Evolutionary conservation across 2,113 vertebrate genomes (phyloP), one percentile per base, ranked within the genome.

Genomic region (Puffinus mauretanicus): DNA sequence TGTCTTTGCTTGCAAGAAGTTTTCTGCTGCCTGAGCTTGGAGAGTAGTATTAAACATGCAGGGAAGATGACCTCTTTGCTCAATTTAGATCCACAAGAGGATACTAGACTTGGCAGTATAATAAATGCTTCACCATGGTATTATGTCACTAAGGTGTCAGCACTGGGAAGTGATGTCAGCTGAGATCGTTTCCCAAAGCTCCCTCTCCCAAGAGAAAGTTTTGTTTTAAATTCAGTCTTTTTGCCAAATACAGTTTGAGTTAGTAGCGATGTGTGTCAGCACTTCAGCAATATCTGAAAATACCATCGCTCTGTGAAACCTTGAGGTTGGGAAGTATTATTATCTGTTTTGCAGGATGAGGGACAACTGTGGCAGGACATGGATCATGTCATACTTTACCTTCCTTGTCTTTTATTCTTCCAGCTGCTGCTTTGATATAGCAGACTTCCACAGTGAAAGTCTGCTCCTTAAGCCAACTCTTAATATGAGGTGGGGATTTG

Each of bases 271-370:
- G 36, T 64, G 42, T 66, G 38, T 69, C 52, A 70, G 49, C 1
- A 5, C 16, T 71, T 78, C 25, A 18, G 49, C 27, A 40, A 6
- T 21, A 22, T 21, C 5, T 40, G 77, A 84, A 72, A 86, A 57
- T 65, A 18, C 30, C 51, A 30, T 76, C 47, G 1, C 34, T 57
- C 47, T 49, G 67, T 0, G 3, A 15, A 60, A 54, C 0, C 0
- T 11, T 44, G 38, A 80, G 49, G 29, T 65, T 6, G 3, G 54
- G 27, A 70, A 62, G 6, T 24, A 18, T 2, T 49, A 17, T 13
- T 21, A 4, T 36, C 18, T 46, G 6, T 75, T 71, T 64, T 90
- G 38, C 47, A 90, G 62, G 42, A 10, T 55, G 75, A 87, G 49
- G 61, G 90, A 42, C 15, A 44, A 19, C 57, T 60, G 58, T 55